Base-by-base conservation (phyloP, 2,113 vertebrate genomes). In the Nerophis lumbriciformis region DNA sequence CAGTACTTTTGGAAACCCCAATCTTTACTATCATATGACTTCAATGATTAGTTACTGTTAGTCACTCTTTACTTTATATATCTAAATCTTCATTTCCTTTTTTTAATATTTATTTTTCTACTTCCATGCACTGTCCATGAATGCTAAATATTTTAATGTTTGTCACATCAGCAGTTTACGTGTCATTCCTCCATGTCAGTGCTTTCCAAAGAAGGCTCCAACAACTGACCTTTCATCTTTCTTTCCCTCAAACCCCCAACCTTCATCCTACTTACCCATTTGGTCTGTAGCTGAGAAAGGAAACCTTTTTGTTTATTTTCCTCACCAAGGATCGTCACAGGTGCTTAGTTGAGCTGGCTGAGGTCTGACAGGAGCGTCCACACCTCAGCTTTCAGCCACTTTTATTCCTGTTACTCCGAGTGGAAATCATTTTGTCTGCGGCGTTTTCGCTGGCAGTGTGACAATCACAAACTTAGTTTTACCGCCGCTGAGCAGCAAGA, bases 101-200 rank as follows among this genome's bases (percentile, higher is more conserved):
- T 77, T 68, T 66, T 66, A 63, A 64, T 80, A 78, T 84, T 75
- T 80, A 78, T 82, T 84, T 78, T 81, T 83, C 57, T 79, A 77
- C 79, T 75, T 45, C 53, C 62, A 73, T 72, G 51, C 72, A 65
- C 65, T 72, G 68, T 72, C 53, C 70, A 13, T 8, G 28, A 28
- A 28, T 28, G 28, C 28, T 28, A 28, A 28, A 28, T 28, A 36
- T 75, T 78, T 80, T 48, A 69, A 54, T 61, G 55, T 66, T 45
- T 68, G 36, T 61, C 39, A 38, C 66, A 64, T 50, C 47, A 28
- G 48, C 53, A 54, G 48, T 53, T 69, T 21, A 59, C 42, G 44
- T 44, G 55, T 59, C 5, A 53, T 64, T 58, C 61, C 42, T 60
- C 65, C 13, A 58, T 15, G 65, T 64, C 55, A 52, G 28, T 66